Conservation (phyloP, 2,113 vertebrate genomes). For the Acinonyx jubatus region DNA sequence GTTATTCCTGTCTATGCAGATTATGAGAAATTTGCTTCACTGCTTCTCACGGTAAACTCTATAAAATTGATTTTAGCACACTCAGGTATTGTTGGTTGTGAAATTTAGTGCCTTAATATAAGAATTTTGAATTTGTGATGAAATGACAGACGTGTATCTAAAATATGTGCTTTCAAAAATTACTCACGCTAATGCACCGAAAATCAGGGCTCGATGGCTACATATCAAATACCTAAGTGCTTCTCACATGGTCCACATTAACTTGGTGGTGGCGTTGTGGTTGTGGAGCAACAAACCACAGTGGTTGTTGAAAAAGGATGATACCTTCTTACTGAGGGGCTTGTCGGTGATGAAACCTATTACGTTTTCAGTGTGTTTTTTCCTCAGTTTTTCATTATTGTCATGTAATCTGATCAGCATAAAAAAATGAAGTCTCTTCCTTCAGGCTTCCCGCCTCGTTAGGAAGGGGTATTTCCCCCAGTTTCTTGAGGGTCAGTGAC, state of each 20-base stretch:
- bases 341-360: background rate
- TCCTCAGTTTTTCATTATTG: background rate
- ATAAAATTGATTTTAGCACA: slow-evolving; percentile 29
- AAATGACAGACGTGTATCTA: background rate
- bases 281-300: background rate
- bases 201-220: background rate
- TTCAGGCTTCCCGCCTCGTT: background rate
- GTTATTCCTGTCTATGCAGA: background rate
- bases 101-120: background rate
- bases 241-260: background rate
- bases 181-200: background rate
- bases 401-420: background rate
- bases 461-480: background rate
- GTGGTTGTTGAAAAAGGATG: background rate
- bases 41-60: background rate
- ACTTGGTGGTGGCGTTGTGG: background rate
- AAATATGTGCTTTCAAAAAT: background rate
- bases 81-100: background rate
- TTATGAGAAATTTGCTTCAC: slow-evolving; percentile 20
- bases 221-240: background rate
- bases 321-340: background rate
- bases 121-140: slow-evolving; percentile 22
- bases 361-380: background rate
- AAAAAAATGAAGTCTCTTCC: background rate
- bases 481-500: background rate